These are phyloP conservation scores for Pristiophorus japonicus DNA, from an alignment of 2,113 vertebrate species.

Conservation along the genomic window DNA sequence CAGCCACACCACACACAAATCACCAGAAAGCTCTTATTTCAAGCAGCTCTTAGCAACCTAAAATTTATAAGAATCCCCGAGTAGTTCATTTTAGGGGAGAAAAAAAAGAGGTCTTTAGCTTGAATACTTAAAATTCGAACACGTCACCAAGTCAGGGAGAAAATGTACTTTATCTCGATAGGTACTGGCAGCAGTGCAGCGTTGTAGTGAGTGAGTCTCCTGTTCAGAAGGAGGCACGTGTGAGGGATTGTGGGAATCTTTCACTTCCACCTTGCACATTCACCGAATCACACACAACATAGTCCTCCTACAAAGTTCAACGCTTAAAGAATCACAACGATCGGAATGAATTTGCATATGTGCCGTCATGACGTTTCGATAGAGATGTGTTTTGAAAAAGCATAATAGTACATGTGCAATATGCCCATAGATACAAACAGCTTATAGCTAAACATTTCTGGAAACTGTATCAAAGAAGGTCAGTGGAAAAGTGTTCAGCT, in stretches of 20 bases:
- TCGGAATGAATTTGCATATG: slow-evolving; percentile 2
- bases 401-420: neutral
- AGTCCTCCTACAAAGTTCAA: slow-evolving; percentile 32
- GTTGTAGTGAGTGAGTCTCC: neutral
- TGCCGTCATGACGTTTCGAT: neutral
- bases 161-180: neutral
- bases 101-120: neutral
- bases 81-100: neutral
- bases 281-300: neutral
- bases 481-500: neutral
- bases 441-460: neutral
- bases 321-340: slow-evolving; percentile 20
- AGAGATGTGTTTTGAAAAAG: neutral
- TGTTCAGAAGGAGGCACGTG: slow-evolving; percentile 18
- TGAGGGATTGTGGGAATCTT: no score
- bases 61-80: slow-evolving; percentile 13
- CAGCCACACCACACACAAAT: neutral
- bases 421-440: neutral
- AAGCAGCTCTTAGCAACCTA: neutral
- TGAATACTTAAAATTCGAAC: neutral
- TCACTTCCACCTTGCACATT: slow-evolving; percentile 18
- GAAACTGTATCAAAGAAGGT: neutral
- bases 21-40: neutral
- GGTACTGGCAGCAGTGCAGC: neutral
- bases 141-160: neutral